Percentiles rank a stretch among this genome's conserved stretches.
These are phyloP conservation scores for Athrips mouffetella DNA, from an alignment of 2,888 invertebrate genomes.

Conservation along the genomic window DNA sequence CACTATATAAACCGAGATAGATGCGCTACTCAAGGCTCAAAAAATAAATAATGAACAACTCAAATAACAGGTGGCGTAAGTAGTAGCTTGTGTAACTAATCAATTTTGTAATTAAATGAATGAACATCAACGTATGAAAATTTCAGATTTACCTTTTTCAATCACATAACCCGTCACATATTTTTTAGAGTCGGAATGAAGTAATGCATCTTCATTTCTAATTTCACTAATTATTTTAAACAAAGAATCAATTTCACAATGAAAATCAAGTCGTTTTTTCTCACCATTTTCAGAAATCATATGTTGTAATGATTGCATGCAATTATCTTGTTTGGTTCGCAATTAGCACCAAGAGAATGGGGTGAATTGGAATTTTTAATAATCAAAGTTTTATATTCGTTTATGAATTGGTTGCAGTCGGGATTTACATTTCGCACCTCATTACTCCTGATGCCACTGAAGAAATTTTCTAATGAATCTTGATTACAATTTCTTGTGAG, in stretches of 20 bases:
- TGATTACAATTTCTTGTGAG: not conserved
- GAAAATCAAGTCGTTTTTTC: not conserved
- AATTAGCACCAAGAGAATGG: too few relatives aligned
- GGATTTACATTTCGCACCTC: constrained; percentile 50
- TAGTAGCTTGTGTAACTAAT: too few relatives aligned
- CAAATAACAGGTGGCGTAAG: too few relatives aligned
- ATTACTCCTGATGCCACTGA: constrained; percentile 64
- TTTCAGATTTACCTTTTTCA: not conserved
- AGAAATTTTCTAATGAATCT: not conserved
- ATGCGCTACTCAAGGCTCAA: too few relatives aligned
- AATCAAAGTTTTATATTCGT: not conserved
- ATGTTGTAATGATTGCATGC: not conserved
- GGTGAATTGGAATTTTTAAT: too few relatives aligned
- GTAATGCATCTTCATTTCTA: not conserved
- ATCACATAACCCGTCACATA: not conserved
- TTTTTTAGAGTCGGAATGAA: too few relatives aligned
- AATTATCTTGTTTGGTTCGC: not conserved
- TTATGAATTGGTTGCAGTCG: not conserved
- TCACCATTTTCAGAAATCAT: not conserved
- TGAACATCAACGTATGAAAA: too few relatives aligned
- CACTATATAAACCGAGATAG: too few relatives aligned
- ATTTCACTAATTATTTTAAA: not conserved
- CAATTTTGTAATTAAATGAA: too few relatives aligned
- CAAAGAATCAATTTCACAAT: not conserved
- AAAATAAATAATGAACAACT: too few relatives aligned